Evolutionary conservation across 2,888 invertebrate genomes (phyloP).

Genomic region (Tachystola acroxantha): DNA sequence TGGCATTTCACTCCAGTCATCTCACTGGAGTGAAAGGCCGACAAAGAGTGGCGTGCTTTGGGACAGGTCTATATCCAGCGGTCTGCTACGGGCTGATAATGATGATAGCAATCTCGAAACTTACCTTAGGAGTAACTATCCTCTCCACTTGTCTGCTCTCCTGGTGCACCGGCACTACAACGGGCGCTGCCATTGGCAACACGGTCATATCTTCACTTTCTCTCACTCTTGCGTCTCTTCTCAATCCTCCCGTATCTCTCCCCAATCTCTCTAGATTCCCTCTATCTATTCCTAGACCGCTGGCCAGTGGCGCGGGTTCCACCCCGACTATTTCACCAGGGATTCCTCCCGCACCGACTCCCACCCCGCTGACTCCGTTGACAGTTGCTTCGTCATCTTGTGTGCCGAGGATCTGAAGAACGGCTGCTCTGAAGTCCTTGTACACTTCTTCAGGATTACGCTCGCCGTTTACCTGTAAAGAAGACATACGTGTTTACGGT

Average conservation of each 20-base stretch:
- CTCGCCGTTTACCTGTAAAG: conserved; percentile 88
- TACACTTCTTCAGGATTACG: conserved; percentile 92
- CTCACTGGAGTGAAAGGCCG: too few relatives aligned
- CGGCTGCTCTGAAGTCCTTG: conserved; percentile 88
- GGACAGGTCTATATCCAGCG: too few relatives aligned
- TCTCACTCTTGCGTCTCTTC: conserved; percentile 2
- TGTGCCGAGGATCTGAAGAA: conserved; percentile 85
- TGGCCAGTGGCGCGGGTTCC: conserved; percentile 56
- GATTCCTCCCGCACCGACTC: conserved; percentile 79
- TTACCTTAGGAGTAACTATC: conserved; percentile 45
- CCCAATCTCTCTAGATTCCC: conserved; percentile 1
- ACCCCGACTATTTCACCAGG: conserved; percentile 81
- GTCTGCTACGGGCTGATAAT: too few relatives aligned
- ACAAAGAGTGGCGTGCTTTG: too few relatives aligned
- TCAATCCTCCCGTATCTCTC: too few relatives aligned
- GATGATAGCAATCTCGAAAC: too few relatives aligned
- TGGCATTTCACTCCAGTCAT: too few relatives aligned
- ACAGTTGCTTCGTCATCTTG: conserved; percentile 81
- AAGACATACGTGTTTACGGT: background rate
- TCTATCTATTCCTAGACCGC: conserved; percentile 9
- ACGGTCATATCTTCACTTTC: conserved; percentile 16
- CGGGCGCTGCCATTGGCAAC: conserved; percentile 20
- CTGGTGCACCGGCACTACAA: conserved; percentile 18
- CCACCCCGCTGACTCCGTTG: conserved; percentile 79
- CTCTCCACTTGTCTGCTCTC: conserved; percentile 31